Evolutionary conservation across 2,888 invertebrate genomes (phyloP), one percentile per base, ranked within the genome.

Genomic region (Oscheius sp.): DNA sequence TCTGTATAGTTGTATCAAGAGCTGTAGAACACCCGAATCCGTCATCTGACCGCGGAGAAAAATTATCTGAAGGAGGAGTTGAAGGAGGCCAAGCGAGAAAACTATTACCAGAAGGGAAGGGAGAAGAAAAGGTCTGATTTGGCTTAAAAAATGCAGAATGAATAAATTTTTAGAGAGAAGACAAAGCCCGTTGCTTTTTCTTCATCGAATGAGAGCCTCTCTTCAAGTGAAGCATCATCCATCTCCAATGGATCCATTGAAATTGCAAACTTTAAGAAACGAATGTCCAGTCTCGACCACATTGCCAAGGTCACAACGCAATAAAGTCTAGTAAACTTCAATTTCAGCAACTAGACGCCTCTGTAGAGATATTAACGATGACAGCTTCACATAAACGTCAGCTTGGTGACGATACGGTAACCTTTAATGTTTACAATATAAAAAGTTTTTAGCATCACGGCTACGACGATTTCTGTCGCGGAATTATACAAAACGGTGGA

Each of bases 281-380:
- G 82, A 50, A 80, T 82, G 29, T 73, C 73, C 29, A 82, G 79
- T 73, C 70, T 82, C 1, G 80, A 80, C 63, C 77, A 79, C 9
- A 80, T 80, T 68, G 79, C 82, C 9, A 77, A 75, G 21, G 73
- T 66, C 0, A 11, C 21, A 21, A 21, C 21, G 0, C 21, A 21
- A 21, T 21, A 21, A 21, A 21, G 21, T 21, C 21, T 21, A 21
- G 21, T 21, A 21, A 21, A 21, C 21, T 21, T 21, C 21, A 70
- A 55, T 21, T 59, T 58, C 5, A 58, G 57, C 79, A 81, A 50
- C 66, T 81, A 3, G 81, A 81, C 48, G 76, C 77, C 1, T 78
- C 81, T 29, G 77, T 81, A 10, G 79, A 78, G 13, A 37, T 58
- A 35, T 70, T 55, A 33, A 50, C 68, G 0, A 21, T 63, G 48